Conservation (phyloP, 2,113 vertebrate genomes). For the Callorhinus ursinus region DNA sequence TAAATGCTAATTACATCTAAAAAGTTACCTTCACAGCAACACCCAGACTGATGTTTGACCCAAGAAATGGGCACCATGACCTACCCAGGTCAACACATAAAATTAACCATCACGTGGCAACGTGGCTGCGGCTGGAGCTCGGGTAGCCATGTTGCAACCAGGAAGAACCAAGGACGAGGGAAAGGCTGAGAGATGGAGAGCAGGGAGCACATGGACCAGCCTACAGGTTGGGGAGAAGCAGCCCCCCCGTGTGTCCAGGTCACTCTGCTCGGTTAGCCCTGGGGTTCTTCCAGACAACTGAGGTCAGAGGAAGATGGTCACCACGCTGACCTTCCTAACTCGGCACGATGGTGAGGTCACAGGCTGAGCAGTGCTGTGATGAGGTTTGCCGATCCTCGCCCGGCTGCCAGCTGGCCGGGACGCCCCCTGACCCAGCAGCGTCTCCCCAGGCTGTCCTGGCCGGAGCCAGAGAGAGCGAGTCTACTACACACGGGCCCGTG, state of each 20-base stretch:
- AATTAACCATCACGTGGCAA: neutral
- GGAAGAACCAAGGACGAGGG: neutral
- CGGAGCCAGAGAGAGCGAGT: neutral
- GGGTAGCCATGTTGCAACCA: neutral
- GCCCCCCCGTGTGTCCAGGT: neutral
- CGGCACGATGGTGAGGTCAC: fast-evolving
- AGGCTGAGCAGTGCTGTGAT: fast-evolving
- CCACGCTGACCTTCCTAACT: neutral
- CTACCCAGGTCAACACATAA: too few relatives aligned
- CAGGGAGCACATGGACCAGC: fast-evolving
- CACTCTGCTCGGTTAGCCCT: fast-evolving
- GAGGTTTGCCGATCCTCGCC: too few relatives aligned
- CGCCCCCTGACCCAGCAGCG: fast-evolving
- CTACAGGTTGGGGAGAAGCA: neutral
- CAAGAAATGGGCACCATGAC: neutral
- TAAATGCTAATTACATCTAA: neutral
- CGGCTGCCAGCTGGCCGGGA: fast-evolving
- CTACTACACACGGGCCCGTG: fast-evolving
- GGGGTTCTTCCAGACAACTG: neutral
- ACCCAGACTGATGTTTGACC: neutral
- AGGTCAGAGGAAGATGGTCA: neutral
- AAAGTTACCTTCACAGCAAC: neutral
- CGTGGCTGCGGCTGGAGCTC: neutral
- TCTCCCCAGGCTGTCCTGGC: neutral
- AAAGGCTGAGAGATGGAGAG: neutral